These are phyloP conservation scores for Metellina segmentata DNA, from an alignment of 2,888 invertebrate species.

Conservation along the genomic window DNA sequence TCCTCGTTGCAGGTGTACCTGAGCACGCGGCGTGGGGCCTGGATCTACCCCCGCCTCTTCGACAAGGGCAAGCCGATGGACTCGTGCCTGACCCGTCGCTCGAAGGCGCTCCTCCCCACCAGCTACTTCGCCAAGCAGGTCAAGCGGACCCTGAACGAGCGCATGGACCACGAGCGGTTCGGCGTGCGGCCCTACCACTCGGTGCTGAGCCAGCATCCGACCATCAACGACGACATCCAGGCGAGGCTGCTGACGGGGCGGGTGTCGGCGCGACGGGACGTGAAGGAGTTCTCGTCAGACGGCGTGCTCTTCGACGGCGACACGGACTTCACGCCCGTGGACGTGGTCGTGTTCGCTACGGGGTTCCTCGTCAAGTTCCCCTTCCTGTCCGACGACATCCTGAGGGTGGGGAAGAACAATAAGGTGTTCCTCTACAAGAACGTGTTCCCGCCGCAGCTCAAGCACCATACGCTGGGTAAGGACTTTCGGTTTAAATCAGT, in stretches of 20 bases:
- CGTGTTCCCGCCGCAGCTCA: constrained; percentile 84
- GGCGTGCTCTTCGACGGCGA: constrained; percentile 80
- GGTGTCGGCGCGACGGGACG: constrained; percentile 80
- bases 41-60: constrained; percentile 82
- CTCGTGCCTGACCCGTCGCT: constrained; percentile 56
- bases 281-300: constrained; percentile 79
- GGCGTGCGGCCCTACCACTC: constrained; percentile 63
- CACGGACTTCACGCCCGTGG: constrained; percentile 71
- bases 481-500: not conserved
- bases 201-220: constrained; percentile 78
- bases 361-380: constrained; percentile 77
- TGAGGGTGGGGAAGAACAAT: constrained; percentile 69
- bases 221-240: constrained; percentile 82
- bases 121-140: constrained; percentile 40
- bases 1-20: constrained; percentile 80
- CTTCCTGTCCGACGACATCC: constrained; percentile 74
- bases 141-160: constrained; percentile 47
- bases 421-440: constrained; percentile 76
- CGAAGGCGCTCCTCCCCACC: constrained; percentile 47
- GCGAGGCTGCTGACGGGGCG: constrained; percentile 81
- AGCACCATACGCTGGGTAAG: constrained; percentile 86
- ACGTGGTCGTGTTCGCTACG: constrained; percentile 77
- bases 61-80: constrained; percentile 81
- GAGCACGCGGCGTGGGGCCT: constrained; percentile 82
- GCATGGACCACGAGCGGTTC: constrained; percentile 67